Percentiles rank a stretch among this genome's conserved stretches.
Evolutionary conservation across 2,888 invertebrate genomes (phyloP).

Genomic region (Archaeoteleia sp.): DNA sequence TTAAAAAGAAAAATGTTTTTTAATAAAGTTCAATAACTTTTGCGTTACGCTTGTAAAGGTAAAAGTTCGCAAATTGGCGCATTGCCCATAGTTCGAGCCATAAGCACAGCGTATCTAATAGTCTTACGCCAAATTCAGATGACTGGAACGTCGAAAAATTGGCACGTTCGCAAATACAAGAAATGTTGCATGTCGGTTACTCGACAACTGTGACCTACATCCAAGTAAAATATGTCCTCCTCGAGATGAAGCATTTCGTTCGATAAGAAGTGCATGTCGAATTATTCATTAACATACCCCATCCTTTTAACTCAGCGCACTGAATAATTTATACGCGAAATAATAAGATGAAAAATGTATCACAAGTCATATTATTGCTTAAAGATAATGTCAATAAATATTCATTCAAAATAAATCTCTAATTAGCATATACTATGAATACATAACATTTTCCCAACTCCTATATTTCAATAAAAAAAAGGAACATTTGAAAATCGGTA

Average conservation of each 20-base stretch:
- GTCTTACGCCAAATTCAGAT: conserved; percentile 38
- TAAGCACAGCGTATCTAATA: conserved; percentile 35
- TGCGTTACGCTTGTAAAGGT: conserved; percentile 17
- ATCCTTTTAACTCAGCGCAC: not conserved
- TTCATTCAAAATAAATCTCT: too few relatives aligned
- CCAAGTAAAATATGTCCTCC: conserved; percentile 6
- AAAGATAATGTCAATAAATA: too few relatives aligned
- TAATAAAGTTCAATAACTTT: conserved; percentile 34
- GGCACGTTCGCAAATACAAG: conserved; percentile 48
- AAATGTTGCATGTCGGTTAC: conserved; percentile 19
- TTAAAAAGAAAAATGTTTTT: not conserved
- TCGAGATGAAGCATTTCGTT: not conserved
- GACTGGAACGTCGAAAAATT: conserved; percentile 39
- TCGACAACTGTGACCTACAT: conserved; percentile 31
- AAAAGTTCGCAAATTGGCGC: conserved; percentile 34
- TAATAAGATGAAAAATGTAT: too few relatives aligned
- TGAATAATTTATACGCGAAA: not conserved
- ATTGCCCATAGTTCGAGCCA: conserved; percentile 21
- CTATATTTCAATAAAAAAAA: too few relatives aligned
- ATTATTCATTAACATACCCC: not conserved
- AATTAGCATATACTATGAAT: too few relatives aligned
- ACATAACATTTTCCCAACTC: too few relatives aligned
- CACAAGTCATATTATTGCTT: too few relatives aligned
- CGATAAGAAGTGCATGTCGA: not conserved
- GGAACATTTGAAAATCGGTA: too few relatives aligned